These are phyloP conservation scores for Melinopterus prodromus DNA, from an alignment of 2,888 invertebrate species.

Conservation along the genomic window DNA sequence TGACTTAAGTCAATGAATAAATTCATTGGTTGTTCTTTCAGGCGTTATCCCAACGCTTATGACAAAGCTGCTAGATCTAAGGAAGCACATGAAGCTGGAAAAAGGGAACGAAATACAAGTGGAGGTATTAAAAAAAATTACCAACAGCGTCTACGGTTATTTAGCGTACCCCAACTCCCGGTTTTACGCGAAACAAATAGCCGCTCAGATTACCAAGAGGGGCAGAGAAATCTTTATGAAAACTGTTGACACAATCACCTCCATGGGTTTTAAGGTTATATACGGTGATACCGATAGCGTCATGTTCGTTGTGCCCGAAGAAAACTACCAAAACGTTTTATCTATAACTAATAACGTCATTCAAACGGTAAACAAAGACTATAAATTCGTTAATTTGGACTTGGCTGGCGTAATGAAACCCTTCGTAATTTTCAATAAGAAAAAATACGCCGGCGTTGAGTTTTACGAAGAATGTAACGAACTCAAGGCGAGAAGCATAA, in stretches of 20 bases:
- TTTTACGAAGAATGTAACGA: neutral
- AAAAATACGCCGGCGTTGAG: conserved; percentile 11
- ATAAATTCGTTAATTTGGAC: neutral
- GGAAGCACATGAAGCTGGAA: neutral
- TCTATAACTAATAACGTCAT: neutral
- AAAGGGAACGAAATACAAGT: neutral
- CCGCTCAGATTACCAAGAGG: conserved; percentile 89
- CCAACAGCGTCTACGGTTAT: conserved; percentile 88
- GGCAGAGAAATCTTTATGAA: conserved; percentile 86
- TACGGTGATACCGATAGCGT: conserved; percentile 98
- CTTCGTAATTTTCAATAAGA: conserved; percentile 6
- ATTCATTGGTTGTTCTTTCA: neutral
- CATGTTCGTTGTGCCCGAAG: conserved; percentile 72
- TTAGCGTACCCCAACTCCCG: conserved; percentile 83
- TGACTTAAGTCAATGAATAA: no score
- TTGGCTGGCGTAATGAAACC: neutral
- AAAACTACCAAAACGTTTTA: neutral
- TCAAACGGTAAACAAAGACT: neutral
- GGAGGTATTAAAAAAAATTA: neutral
- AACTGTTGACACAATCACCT: conserved; percentile 88
- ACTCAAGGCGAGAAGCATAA: conserved; percentile 73
- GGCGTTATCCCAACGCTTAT: neutral
- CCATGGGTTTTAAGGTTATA: conserved; percentile 87
- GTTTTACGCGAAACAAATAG: conserved; percentile 92
- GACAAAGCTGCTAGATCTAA: neutral